Evolutionary conservation across 2,888 invertebrate genomes (phyloP), one percentile per base, ranked within the genome.

Genomic region (Phrixothrix hirtus): DNA sequence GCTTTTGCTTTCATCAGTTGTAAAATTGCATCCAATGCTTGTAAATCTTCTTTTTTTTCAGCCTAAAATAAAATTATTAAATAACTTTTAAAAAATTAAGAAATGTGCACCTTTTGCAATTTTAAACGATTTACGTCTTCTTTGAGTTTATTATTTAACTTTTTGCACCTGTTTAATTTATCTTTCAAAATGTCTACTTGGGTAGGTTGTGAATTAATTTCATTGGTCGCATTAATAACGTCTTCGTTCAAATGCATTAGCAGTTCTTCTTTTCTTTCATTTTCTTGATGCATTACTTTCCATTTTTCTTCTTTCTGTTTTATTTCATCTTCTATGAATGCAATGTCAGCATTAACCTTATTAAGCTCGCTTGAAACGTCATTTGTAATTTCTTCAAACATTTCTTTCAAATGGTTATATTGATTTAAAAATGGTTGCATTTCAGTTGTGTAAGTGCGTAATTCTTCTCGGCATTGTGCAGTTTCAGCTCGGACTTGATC

Each of bases 111-210:
- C 32, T 59, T 59, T 34, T 59, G 51, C 1, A 15, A 11, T 43
- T 52, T 48, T 11, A 46, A 34, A 32, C 37, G 37, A 13, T 41
- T 37, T 31, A 58, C 34, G 35, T 58, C 54, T n/a, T 48, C 29
- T 34, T 45, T 26, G 7, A 59, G 27, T 25, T 44, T 34, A 13
- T 43, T 48, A 26, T 58, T 55, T 4, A 46, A 16, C 21, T 39
- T 80, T 70, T 86, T 85, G 64, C 83, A 79, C 61, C 86, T 85
- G 44, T 77, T 75, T 36, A 87, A 82, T 66, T 82, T 82, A 58
- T 78, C 77, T 62, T 79, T 81, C 64, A 86, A 77, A 58, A 80
- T 77, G 59, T 88, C 87, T 74, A 86, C 85, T 74, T 71, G 77
- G 13, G 78, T 45, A 21, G 50, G 48, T 14, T 51, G 38, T 1